phyloP scores from a whole-genome alignment of 2,888 invertebrate species.

The Itoplectis maculator region DNA sequence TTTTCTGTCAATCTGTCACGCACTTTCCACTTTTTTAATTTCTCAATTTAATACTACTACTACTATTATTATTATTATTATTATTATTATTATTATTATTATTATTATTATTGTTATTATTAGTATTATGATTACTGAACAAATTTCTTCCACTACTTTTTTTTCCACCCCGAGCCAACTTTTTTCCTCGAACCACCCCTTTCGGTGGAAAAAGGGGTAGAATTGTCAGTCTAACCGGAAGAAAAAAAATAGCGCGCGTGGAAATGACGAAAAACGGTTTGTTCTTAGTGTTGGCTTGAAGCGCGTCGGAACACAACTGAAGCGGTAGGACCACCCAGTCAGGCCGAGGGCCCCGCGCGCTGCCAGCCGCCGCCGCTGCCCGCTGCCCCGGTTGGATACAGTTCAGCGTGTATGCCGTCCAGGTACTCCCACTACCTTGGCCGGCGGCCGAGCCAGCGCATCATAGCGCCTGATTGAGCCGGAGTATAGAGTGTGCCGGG shows the following conservation, averaged over 20 bases:
- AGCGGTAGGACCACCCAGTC: conserved; percentile 85
- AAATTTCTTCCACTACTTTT: background rate
- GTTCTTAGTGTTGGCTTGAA: conserved; percentile 81
- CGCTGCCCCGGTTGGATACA: conserved; percentile 78
- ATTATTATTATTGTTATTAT: background rate
- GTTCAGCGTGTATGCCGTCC: conserved; percentile 80
- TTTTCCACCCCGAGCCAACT: background rate
- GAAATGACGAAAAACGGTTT: conserved; percentile 67
- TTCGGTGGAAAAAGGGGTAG: background rate
- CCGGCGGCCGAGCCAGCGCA: conserved; percentile 68
- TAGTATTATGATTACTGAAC: no score
- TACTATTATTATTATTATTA: no score
- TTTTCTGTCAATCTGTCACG: background rate
- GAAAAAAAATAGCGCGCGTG: background rate
- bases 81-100: no score
- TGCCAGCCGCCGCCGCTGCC: conserved; percentile 67
- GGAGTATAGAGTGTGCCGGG: conserved; percentile 78
- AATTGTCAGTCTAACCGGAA: no score
- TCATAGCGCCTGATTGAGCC: conserved; percentile 81
- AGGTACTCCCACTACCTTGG: conserved; percentile 81
- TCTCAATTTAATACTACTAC: no score
- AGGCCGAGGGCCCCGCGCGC: conserved; percentile 77
- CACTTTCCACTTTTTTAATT: background rate
- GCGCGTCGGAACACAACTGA: conserved; percentile 85
- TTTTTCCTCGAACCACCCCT: background rate